Percentiles rank a stretch among this genome's conserved stretches.
Conservation (phyloP, 2,888 invertebrate species). For the Pammene fasciana region DNA sequence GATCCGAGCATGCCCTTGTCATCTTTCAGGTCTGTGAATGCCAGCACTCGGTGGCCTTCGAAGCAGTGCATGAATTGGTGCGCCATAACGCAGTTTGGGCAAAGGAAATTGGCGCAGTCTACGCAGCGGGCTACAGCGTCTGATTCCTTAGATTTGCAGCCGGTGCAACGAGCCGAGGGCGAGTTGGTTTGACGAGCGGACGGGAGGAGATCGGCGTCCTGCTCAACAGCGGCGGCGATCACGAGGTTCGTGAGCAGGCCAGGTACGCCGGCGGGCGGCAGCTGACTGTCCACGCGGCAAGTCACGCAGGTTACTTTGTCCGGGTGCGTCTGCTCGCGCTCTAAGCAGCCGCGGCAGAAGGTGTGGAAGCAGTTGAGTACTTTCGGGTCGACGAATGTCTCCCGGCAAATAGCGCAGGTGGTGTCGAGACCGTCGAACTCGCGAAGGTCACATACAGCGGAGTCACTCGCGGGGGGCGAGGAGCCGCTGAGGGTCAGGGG, state of each 20-base stretch:
- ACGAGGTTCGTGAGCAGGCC: conserved; percentile 87
- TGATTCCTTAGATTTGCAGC: conserved; percentile 97
- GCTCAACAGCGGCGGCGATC: conserved; percentile 81
- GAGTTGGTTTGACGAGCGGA: conserved; percentile 75
- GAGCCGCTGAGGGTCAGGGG: conserved; percentile 94
- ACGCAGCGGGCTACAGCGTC: conserved; percentile 98
- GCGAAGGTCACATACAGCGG: conserved; percentile 90
- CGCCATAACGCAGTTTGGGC: conserved; percentile 98
- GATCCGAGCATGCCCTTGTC: conserved; percentile 82
- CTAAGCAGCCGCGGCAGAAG: conserved; percentile 92
- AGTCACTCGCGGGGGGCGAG: conserved; percentile 93
- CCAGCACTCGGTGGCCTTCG: conserved; percentile 96
- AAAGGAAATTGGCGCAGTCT: conserved; percentile 97
- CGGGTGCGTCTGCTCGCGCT: conserved; percentile 86
- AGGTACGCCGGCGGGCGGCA: conserved; percentile 83
- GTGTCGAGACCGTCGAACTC: conserved; percentile 85
- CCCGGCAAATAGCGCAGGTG: conserved; percentile 89
- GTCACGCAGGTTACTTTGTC: conserved; percentile 90
- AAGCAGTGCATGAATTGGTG: conserved; percentile 99
- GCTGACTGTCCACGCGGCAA: conserved; percentile 81
- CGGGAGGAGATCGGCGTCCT: conserved; percentile 79
- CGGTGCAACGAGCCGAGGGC: conserved; percentile 91
- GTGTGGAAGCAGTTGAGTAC: conserved; percentile 92
- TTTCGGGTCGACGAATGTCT: conserved; percentile 89
- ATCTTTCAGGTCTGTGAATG: conserved; percentile 86